Base-by-base conservation (phyloP, 1,140 invertebrate species). In the Drosophila bocqueti region DNA sequence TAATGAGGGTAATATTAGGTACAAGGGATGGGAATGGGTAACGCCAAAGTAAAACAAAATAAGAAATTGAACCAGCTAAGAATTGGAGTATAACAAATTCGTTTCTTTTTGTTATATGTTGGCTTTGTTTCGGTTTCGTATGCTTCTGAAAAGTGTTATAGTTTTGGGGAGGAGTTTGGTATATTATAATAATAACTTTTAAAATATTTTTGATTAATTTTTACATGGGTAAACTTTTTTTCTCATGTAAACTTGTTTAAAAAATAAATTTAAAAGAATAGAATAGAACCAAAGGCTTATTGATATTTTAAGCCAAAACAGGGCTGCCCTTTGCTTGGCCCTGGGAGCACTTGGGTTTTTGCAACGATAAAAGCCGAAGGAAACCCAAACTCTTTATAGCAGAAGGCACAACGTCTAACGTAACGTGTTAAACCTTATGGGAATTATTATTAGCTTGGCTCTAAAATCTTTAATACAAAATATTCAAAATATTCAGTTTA, bases 1-100 rank as follows among this genome's bases (percentile, higher is more conserved):
- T 87, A 87, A 87, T 87, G 81, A 89, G 84, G 84, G 77, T 84
- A 89, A 84, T 89, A 87, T 87, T 79, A 67, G 38, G 54, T 21
- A 16, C 21, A 13, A 40, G 31, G 26, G 4, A 49, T 61, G 50
- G 49, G 54, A 72, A 43, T 45, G 67, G 66, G 52, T 34, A 55
- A 69, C 65, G 58, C 68, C 57, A 36, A 31, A 67, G 36, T 47
- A 49, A 47, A 66, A 79, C 60, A 63, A 76, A 61, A 72, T 80
- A 75, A 68, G 58, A 69, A 77, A 77, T 55, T 77, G 64, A 77
- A 57, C 42, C 54, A 72, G 67, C 54, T 71, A 47, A 55, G 63
- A 71, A 71, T 55, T 69, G 50, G 65, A 42, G 64, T 72, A 72
- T 71, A 72, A 72, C 52, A 49, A 59, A 29, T 60, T 71, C 21